phyloP scores from a whole-genome alignment of 2,113 vertebrate species.

The Capreolus pygargus region DNA sequence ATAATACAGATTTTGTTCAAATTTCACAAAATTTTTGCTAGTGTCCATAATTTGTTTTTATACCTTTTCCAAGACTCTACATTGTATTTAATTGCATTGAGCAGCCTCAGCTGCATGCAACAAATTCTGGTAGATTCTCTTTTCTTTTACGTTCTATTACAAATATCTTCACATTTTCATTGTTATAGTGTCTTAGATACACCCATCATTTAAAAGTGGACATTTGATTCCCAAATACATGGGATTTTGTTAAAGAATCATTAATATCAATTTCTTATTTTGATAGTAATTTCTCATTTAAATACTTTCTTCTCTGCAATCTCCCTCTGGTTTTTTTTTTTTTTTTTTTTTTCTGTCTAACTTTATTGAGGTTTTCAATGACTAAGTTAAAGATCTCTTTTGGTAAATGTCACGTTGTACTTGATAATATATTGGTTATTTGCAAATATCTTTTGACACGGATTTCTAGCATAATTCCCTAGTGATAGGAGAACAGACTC shows the following conservation, averaged over 20 bases:
- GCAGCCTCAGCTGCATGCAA: neutral
- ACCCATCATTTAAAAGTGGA: neutral
- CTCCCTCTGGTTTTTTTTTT: neutral
- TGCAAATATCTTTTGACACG: neutral
- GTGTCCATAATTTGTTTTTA: neutral
- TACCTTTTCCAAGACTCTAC: neutral
- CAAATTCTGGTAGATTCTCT: neutral
- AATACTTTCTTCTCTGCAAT: neutral
- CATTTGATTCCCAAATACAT: neutral
- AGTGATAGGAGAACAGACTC: neutral
- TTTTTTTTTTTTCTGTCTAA: neutral
- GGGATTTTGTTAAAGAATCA: neutral
- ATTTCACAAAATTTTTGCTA: neutral
- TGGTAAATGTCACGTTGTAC: neutral
- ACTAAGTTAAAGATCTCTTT: neutral
- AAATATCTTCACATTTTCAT: neutral
- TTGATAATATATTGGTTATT: neutral
- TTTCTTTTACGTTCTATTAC: neutral
- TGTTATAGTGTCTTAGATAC: neutral
- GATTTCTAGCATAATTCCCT: neutral
- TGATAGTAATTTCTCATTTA: neutral
- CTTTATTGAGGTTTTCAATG: neutral
- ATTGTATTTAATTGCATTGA: neutral
- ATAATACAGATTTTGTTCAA: neutral
- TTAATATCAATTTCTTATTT: neutral